Base-by-base conservation (phyloP, 2,797 vertebrate genomes). In the Hyperoplus immaculatus region DNA sequence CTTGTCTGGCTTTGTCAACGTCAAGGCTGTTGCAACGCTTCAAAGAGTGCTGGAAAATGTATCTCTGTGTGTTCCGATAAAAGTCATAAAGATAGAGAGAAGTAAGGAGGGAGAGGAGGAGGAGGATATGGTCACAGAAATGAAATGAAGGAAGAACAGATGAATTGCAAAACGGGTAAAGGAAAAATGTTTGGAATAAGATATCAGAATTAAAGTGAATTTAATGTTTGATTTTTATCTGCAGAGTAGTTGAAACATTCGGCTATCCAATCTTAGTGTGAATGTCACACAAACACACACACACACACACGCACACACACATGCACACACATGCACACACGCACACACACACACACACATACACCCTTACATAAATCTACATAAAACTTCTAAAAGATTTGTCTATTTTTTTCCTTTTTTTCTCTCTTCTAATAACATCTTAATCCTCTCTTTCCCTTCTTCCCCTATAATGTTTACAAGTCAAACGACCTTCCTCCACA, bases 401-500 rank as follows among this genome's bases (percentile, higher is more conserved):
- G 90, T 92, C 95, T 77, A 72, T 95, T 94, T 95, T 95, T 94
- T 95, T 93, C 39, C 11, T 55, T 18, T 49, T 21, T 55, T 29
- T 55, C 21, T 36, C 21, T 36, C 4, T 29, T 29, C 29, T 29
- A 3, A 29, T 29, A 21, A 21, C 7, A 4, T 47, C 8, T 11
- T 7, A 6, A 16, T 14, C 47, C 36, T 11, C 42, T 6, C 38
- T 11, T 15, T 10, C 39, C 53, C 36, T 55, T 18, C 71, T 72
- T n/a, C 58, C 77, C 83, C 77, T 69, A 62, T 90, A 93, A 39
- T 80, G 86, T 92, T 93, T 93, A 93, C 91, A 92, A 93, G 94
- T 93, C 78, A 86, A 92, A 84, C 90, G 90, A 93, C 95, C 94
- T 92, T 92, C 93, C 93, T 83, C 93, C 95, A 95, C 95, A 96